Evolutionary conservation across 1,140 invertebrate species (phyloP).

Genomic region (Arctopsyche grandis): DNA sequence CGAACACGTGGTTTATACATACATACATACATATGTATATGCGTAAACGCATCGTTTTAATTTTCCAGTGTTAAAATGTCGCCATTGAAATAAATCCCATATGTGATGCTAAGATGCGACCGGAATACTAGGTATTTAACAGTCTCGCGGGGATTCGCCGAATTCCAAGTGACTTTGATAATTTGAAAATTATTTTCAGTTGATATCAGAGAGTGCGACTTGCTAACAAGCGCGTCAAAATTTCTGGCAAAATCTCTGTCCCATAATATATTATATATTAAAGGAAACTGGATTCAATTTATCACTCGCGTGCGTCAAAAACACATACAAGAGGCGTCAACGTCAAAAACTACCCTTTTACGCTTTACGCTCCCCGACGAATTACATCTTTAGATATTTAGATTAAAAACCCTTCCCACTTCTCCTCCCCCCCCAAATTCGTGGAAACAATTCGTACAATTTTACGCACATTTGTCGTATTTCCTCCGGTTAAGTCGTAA

Average conservation of each 20-base stretch:
- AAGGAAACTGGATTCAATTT: constrained; percentile 32
- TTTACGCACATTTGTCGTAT: not conserved
- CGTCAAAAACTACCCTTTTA: constrained; percentile 8
- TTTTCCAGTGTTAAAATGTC: too few relatives aligned
- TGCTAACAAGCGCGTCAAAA: not conserved
- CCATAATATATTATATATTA: not conserved
- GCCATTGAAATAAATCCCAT: too few relatives aligned
- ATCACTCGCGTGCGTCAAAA: constrained; percentile 20
- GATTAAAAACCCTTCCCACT: not conserved
- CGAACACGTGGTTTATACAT: too few relatives aligned
- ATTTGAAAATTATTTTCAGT: not conserved
- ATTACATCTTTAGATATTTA: constrained; percentile 16
- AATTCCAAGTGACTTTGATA: too few relatives aligned
- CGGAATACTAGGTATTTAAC: too few relatives aligned
- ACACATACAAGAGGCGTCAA: constrained; percentile 18
- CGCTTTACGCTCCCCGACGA: not conserved
- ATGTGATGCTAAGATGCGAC: too few relatives aligned
- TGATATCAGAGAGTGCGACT: not conserved
- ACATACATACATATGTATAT: too few relatives aligned
- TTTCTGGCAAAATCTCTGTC: not conserved
- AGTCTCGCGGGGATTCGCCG: too few relatives aligned
- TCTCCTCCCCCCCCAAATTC: not conserved
- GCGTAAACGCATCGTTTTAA: too few relatives aligned
- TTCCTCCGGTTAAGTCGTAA: not conserved
- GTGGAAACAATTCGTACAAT: not conserved